Evolutionary conservation across 2,113 vertebrate genomes (phyloP).

Genomic region (Serilophus lunatus): DNA sequence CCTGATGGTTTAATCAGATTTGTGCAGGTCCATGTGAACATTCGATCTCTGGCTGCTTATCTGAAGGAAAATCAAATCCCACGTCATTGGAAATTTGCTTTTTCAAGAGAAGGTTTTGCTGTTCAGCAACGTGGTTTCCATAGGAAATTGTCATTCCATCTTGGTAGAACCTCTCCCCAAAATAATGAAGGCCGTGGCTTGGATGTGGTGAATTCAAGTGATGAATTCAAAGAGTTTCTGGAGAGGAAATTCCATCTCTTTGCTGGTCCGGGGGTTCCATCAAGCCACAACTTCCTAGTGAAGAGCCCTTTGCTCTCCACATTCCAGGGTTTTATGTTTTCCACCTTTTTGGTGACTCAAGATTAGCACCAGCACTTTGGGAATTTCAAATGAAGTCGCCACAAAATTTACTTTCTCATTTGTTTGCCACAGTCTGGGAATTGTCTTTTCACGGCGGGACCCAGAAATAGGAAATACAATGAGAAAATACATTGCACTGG

Average conservation of each 20-base stretch:
- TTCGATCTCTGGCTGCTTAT: neutral
- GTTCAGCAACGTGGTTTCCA: neutral
- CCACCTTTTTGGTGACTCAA: neutral
- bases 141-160: neutral
- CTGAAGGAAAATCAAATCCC: neutral
- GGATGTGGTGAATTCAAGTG: neutral
- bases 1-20: neutral
- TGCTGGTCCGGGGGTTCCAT: neutral
- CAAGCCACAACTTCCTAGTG: neutral
- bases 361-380: neutral
- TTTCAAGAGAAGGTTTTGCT: neutral
- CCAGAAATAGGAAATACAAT: neutral
- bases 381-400: neutral
- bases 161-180: neutral
- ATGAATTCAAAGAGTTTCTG: neutral
- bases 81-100: neutral
- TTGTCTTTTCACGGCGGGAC: neutral
- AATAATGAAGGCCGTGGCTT: neutral
- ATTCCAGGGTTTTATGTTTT: neutral
- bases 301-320: neutral
- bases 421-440: neutral
- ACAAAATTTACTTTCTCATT: neutral
- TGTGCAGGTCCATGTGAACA: rapidly evolving
- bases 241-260: neutral
- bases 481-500: neutral